Percentiles rank a stretch among this genome's conserved stretches.
These are phyloP conservation scores for Rhodinocichla rosea DNA, from an alignment of 2,113 vertebrate genomes.

Conservation along the genomic window DNA sequence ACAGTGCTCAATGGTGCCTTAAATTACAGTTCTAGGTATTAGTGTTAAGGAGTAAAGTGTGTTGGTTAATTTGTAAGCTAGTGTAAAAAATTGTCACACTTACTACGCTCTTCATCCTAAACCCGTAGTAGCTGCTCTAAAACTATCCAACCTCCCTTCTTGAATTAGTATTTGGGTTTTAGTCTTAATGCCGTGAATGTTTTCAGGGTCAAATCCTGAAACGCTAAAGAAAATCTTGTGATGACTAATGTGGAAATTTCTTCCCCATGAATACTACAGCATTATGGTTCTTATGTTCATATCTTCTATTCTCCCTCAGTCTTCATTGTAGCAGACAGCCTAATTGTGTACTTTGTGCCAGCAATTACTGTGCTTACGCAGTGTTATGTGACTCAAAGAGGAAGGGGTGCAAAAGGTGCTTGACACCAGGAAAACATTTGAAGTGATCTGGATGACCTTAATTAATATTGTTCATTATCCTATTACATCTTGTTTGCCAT, in stretches of 20 bases:
- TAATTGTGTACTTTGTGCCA: not conserved
- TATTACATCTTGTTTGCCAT: not conserved
- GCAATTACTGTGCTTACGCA: not conserved
- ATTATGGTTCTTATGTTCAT: not conserved
- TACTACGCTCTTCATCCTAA: not conserved
- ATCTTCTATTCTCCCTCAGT: not conserved
- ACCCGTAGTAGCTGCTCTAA: not conserved
- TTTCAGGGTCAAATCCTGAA: not conserved
- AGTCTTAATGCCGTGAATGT: not conserved
- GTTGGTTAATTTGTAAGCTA: not conserved
- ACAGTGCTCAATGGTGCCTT: not conserved
- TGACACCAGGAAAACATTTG: not conserved
- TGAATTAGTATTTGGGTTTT: not conserved
- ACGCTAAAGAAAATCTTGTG: not conserved
- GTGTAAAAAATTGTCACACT: not conserved
- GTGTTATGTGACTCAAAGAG: not conserved
- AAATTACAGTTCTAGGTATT: not conserved
- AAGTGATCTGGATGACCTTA: not conserved
- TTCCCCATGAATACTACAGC: not conserved
- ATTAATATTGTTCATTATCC: not conserved
- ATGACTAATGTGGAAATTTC: not conserved
- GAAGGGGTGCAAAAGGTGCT: constrained; percentile 2
- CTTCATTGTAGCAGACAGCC: not conserved
- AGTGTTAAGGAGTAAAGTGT: not conserved
- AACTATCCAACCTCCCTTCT: not conserved